Evolutionary conservation across 2,888 invertebrate genomes (phyloP).

Genomic region (Pollenia labialis): DNA sequence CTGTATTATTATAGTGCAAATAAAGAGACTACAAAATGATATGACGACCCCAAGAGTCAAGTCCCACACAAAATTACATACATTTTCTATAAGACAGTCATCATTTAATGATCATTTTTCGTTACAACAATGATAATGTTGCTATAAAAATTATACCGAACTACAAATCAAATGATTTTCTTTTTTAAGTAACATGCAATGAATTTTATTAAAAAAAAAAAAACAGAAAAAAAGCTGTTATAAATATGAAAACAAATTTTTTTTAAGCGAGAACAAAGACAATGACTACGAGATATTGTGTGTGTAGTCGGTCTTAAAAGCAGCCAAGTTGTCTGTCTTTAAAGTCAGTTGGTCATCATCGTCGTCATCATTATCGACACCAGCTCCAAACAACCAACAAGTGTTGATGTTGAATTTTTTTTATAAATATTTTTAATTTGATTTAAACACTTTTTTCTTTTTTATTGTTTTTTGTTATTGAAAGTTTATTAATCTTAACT

Average conservation of each 20-base stretch:
- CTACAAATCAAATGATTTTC: constrained; percentile 16
- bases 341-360: constrained; percentile 51
- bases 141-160: constrained; percentile 28
- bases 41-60: constrained; percentile 55
- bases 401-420: constrained; percentile 32
- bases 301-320: constrained; percentile 28
- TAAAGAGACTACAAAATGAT: constrained; percentile 50
- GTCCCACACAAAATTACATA: constrained; percentile 14
- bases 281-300: constrained; percentile 27
- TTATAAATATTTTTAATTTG: constrained; percentile 17
- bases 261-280: constrained; percentile 28
- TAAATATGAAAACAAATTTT: constrained; percentile 42
- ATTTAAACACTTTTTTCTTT: not conserved
- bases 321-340: constrained; percentile 49
- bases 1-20: constrained; percentile 20
- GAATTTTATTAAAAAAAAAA: constrained; percentile 10
- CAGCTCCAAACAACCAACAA: constrained; percentile 34
- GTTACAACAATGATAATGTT: constrained; percentile 11
- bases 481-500: constrained; percentile 29
- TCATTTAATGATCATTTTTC: constrained; percentile 23
- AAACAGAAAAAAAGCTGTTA: not conserved
- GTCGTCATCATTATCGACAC: constrained; percentile 24
- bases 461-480: constrained; percentile 41
- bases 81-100: constrained; percentile 18
- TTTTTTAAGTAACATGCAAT: constrained; percentile 11